A percentile compares a stretch with the other conserved stretches of the same genome.
Conservation (phyloP, 2,888 invertebrate species). For the Drosophila mercatorum region DNA sequence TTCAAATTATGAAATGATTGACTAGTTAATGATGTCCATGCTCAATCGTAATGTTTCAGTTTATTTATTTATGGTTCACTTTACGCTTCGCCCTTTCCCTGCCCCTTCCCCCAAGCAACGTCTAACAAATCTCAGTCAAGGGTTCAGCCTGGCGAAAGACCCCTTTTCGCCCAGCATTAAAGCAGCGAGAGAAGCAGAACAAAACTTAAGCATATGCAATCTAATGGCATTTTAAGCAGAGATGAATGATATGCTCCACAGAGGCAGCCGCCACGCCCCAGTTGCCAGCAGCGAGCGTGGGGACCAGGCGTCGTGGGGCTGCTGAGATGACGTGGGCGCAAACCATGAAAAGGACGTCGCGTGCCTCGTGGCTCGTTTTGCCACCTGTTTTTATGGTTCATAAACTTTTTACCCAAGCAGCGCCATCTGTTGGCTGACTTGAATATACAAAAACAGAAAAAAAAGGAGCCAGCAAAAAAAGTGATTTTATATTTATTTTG, state of each 20-base stretch:
- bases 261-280: conserved; percentile 35
- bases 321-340: conserved; percentile 4
- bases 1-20: conserved; percentile 4
- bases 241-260: conserved; percentile 55
- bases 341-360: conserved; percentile 46
- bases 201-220: conserved; percentile 61
- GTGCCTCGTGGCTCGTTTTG: conserved; percentile 61
- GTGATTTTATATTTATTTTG: conserved; percentile 41
- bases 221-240: conserved; percentile 70
- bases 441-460: conserved; percentile 36
- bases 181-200: not conserved
- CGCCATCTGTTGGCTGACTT: conserved; percentile 52
- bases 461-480: not conserved
- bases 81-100: not conserved
- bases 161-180: conserved; percentile 26
- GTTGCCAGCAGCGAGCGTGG: not conserved
- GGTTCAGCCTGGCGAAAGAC: conserved; percentile 3
- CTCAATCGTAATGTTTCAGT: conserved; percentile 4
- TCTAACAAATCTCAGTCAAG: conserved; percentile 35
- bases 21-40: conserved; percentile 2
- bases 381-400: conserved; percentile 77
- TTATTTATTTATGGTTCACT: conserved; percentile 2
- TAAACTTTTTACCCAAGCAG: conserved; percentile 57
- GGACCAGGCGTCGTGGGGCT: not conserved
- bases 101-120: not conserved